Base-by-base conservation (phyloP, 2,113 vertebrate genomes). In the Siniperca knerii region DNA sequence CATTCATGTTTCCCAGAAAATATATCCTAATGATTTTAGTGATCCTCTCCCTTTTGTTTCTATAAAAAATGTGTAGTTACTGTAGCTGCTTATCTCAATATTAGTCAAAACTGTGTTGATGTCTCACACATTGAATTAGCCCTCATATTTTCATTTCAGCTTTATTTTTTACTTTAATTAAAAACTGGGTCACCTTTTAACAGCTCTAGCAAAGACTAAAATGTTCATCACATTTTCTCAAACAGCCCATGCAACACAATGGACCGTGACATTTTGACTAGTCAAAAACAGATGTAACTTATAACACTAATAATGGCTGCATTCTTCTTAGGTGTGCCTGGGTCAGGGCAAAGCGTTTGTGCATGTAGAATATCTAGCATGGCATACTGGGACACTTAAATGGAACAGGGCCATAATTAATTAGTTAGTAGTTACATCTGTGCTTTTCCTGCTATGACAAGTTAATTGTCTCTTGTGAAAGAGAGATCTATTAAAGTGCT, bases 251-350 rank as follows among this genome's bases (percentile, higher is more conserved):
- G 29, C 29, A 29, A 29, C 29, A 29, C 29, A 29, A 73, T 40
- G 6, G 8, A 29, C 23, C 42, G 4, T 21, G 62, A 57, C 40
- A 79, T 67, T 67, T 25, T 54, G 75, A 77, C 52, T 78, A 44
- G 64, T 67, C 52, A 68, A 35, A 52, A 50, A 23, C 35, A 48
- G 66, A 15, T 35, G 35, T 37, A 37, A 37, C 35, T 37, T 37
- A 37, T 37, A 37, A 18, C 25, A 67, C 11, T 60, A 48, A 60
- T 61, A 52, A 40, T 29, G n/a, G 9, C 10, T 77, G 61, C 13
- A 8, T 37, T 55, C 50, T 46, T 20, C 40, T 68, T 40, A 40
- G 16, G 12, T 61, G 57, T 40, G 33, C 33, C 54, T 3, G 21
- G 13, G 21, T 79, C 21, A 69, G 25, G 21, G 46, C 21, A 50